phyloP scores from a whole-genome alignment of 2,113 vertebrate species.

The Ceratotherium simum region DNA sequence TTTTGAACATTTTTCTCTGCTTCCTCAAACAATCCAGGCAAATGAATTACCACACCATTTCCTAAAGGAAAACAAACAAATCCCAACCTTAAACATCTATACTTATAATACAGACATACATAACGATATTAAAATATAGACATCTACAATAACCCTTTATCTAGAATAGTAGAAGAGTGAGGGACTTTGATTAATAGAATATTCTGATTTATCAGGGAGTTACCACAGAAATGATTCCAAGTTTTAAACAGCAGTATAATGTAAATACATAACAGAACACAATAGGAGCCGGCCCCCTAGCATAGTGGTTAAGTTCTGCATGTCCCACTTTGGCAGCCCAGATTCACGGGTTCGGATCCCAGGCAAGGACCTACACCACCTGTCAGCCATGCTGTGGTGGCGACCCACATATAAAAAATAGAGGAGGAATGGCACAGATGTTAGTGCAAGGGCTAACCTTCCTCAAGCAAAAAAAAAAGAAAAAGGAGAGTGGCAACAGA shows the following conservation, averaged over 20 bases:
- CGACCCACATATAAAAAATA: too few relatives aligned
- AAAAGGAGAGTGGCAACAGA: too few relatives aligned
- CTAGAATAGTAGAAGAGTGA: neutral
- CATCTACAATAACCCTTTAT: slow-evolving; percentile 10
- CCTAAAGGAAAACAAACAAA: slow-evolving; percentile 87
- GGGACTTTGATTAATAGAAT: neutral
- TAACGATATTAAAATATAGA: slow-evolving; percentile 28
- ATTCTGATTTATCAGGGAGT: slow-evolving; percentile 29
- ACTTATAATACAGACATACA: slow-evolving; percentile 20
- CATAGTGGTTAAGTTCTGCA: too few relatives aligned
- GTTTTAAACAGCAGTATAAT: neutral
- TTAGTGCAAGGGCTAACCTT: too few relatives aligned
- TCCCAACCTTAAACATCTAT: slow-evolving; percentile 13
- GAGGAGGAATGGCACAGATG: too few relatives aligned
- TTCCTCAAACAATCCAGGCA: slow-evolving; percentile 98
- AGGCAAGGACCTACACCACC: too few relatives aligned
- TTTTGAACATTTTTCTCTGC: slow-evolving; percentile 96
- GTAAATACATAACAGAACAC: neutral
- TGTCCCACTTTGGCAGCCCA: too few relatives aligned
- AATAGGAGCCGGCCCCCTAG: neutral
- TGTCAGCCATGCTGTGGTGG: too few relatives aligned
- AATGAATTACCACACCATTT: slow-evolving; percentile 98
- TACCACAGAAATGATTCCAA: neutral
- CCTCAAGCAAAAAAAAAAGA: too few relatives aligned
- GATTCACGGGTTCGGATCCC: too few relatives aligned